Evolutionary conservation across 2,888 invertebrate species (phyloP).

Genomic region (Neoaliturus tenellus): DNA sequence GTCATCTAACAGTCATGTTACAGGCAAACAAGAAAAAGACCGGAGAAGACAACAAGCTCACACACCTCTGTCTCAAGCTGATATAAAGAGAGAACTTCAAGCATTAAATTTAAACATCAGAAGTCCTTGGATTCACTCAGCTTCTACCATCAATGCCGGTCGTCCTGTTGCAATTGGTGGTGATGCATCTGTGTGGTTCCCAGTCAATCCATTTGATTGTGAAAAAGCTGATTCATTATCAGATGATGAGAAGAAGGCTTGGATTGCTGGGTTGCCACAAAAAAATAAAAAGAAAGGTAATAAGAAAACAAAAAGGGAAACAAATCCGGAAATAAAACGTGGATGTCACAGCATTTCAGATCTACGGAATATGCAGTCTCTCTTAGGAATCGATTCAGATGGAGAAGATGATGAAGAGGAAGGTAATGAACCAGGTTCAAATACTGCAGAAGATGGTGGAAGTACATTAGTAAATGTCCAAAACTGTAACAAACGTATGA

Average conservation of each 20-base stretch:
- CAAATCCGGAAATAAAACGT: background rate
- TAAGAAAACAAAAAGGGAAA: background rate
- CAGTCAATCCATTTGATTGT: constrained; percentile 55
- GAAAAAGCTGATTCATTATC: constrained; percentile 6
- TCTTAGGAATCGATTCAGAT: background rate
- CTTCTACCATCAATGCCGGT: constrained; percentile 24
- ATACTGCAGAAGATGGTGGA: constrained; percentile 30
- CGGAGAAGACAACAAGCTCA: constrained; percentile 35
- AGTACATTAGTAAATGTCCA: constrained; percentile 25
- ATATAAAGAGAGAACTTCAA: constrained; percentile 28
- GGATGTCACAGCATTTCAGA: constrained; percentile 5
- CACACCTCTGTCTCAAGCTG: constrained; percentile 49
- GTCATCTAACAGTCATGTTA: constrained; percentile 24
- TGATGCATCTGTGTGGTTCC: constrained; percentile 53
- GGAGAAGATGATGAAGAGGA: background rate
- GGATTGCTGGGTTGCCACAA: constrained; percentile 15
- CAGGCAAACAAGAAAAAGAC: background rate
- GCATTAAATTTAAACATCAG: background rate
- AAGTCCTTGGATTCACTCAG: constrained; percentile 53
- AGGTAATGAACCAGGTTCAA: background rate
- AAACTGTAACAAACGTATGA: constrained; percentile 59
- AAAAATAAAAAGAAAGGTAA: background rate
- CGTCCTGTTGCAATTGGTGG: constrained; percentile 10
- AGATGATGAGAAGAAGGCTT: constrained; percentile 45
- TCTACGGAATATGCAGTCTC: constrained; percentile 7